Conservation (phyloP, 2,797 vertebrate genomes). For the Dallia pectoralis region DNA sequence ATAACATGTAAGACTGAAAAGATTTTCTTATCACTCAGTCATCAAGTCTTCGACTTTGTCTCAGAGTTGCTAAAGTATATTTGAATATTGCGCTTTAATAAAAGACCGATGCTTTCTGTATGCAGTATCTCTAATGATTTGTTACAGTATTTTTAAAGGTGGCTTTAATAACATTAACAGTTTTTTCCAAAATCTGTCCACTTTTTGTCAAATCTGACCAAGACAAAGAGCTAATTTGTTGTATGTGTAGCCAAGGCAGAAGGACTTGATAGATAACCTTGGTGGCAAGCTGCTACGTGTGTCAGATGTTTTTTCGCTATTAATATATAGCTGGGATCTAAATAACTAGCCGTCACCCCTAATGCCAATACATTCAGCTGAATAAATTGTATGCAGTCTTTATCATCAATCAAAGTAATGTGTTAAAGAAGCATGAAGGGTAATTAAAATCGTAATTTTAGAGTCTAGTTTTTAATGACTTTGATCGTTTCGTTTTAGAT, state of each 20-base stretch:
- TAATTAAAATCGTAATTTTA: neutral
- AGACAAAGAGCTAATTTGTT: slow-evolving; percentile 5
- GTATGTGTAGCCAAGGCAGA: neutral
- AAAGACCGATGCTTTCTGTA: neutral
- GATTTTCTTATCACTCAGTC: neutral
- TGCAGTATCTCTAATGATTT: neutral
- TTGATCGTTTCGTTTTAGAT: neutral
- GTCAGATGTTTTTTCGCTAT: neutral
- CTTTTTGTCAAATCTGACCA: neutral
- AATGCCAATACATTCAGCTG: neutral
- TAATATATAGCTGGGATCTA: neutral
- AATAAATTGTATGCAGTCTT: slow-evolving; percentile 8
- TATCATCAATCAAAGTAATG: neutral
- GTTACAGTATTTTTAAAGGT: no score
- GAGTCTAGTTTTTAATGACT: neutral
- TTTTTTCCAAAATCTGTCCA: neutral
- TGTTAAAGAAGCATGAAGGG: neutral
- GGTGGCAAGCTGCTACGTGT: slow-evolving; percentile 2
- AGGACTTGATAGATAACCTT: slow-evolving; percentile 1
- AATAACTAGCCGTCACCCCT: neutral
- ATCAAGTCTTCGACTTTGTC: neutral
- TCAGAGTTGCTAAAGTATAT: neutral
- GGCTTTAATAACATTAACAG: neutral
- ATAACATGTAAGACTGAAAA: neutral
- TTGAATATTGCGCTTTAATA: neutral